Base-by-base conservation (phyloP, 2,113 vertebrate species). In the Nematolebias whitei region DNA sequence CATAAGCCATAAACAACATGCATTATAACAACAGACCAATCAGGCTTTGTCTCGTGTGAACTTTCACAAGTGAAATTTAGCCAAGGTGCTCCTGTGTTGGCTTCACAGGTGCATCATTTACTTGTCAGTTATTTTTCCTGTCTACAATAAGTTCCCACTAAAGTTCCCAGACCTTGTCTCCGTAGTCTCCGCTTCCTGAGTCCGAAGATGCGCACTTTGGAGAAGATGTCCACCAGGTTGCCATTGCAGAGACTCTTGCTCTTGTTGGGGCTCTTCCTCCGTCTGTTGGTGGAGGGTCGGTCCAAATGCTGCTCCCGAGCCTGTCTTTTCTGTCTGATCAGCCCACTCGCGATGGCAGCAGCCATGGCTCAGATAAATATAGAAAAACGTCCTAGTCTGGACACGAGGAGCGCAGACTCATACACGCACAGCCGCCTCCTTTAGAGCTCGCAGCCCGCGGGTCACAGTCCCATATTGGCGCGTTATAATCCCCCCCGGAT, bases 121-220 rank as follows among this genome's bases (percentile, higher is more conserved):
- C 10, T 35, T 35, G 2, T 35, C 10, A 8, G 5, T 35, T 10
- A 8, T 35, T 35, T 35, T 35, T 35, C 10, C 19, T 56, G 52
- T 48, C 54, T 55, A 65, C 19, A 68, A 22, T 41, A n/a, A 72
- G 55, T 44, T 39, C 77, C 76, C 70, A 70, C 51, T 16, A 51
- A 90, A 88, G 83, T 91, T 87, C 78, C 79, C 93, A 88, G 91
- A 97, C 95, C 97, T 98, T 97, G 96, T 93, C 96, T 95, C 92
- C 96, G 93, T 94, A 98, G 94, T 85, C 97, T 94, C 80, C 97
- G 91, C 91, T 98, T 99, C 93, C 94, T 98, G 93, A 98, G 96
- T 82, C 97, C 97, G 92, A 99, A 99, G 93, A 99, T 98, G 93
- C 96, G 95, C 91, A 99, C 97, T 96, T 98, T 98, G 81, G 97